Conservation (phyloP, 1,140 invertebrate species). For the Diorhabda carinulata region DNA sequence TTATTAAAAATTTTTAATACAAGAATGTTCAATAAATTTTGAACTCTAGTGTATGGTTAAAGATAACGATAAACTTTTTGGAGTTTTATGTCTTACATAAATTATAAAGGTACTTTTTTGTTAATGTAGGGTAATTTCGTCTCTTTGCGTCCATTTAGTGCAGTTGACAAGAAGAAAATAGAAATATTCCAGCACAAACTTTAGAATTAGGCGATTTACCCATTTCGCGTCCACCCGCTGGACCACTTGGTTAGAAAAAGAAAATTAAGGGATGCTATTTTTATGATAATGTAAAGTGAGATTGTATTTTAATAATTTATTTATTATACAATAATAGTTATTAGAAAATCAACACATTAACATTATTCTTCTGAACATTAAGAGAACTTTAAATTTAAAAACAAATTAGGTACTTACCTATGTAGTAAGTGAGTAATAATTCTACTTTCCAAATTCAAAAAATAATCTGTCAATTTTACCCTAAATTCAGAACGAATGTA, state of each 20-base stretch:
- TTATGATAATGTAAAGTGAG: constrained; percentile 6
- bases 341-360: constrained; percentile 7
- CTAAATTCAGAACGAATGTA: neutral
- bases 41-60: too few relatives aligned
- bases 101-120: too few relatives aligned
- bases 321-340: constrained; percentile 6
- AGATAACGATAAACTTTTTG: too few relatives aligned
- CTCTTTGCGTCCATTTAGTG: too few relatives aligned
- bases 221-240: constrained; percentile 4
- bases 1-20: too few relatives aligned
- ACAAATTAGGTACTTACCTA: too few relatives aligned
- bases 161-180: neutral
- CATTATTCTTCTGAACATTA: neutral
- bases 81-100: too few relatives aligned
- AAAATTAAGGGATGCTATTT: constrained; percentile 3
- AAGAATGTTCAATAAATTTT: too few relatives aligned
- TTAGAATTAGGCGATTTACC: neutral
- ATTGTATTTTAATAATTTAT: constrained; percentile 6
- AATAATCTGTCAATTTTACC: neutral
- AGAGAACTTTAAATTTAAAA: neutral
- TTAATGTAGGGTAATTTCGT: too few relatives aligned
- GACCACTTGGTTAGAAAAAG: constrained; percentile 4
- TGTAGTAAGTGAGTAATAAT: too few relatives aligned
- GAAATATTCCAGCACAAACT: constrained; percentile 6
- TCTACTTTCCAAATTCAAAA: too few relatives aligned